phyloP scores from a whole-genome alignment of 2,888 invertebrate species.

The Pristionchus exspectatus region DNA sequence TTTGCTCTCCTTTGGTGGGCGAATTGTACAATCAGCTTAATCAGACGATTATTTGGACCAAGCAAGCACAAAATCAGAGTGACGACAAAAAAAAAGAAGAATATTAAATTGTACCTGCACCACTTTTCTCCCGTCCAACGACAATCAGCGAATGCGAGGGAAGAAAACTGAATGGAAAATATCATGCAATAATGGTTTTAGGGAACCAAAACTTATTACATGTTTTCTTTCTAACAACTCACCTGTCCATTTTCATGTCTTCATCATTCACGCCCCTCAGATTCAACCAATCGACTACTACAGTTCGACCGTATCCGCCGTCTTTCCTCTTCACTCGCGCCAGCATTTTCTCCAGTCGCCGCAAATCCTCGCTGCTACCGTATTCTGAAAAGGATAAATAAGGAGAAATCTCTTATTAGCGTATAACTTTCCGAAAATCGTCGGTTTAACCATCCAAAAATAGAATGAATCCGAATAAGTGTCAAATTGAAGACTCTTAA shows the following conservation, averaged over 20 bases:
- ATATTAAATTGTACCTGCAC: neutral
- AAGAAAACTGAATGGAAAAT: neutral
- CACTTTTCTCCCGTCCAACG: neutral
- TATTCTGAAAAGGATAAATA: neutral
- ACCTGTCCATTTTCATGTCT: neutral
- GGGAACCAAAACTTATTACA: too few relatives aligned
- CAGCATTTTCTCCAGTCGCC: neutral
- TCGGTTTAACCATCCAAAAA: too few relatives aligned
- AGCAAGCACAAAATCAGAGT: too few relatives aligned
- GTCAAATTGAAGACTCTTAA: neutral
- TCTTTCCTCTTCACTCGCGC: neutral
- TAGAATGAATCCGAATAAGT: too few relatives aligned
- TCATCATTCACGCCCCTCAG: neutral
- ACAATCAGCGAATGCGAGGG: neutral
- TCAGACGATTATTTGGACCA: too few relatives aligned
- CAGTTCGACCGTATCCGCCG: neutral
- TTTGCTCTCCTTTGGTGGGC: neutral
- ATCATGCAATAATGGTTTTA: neutral
- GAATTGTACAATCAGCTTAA: neutral
- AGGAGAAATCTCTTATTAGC: neutral
- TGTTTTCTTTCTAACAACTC: neutral
- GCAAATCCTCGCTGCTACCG: neutral
- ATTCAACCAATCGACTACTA: slow-evolving; percentile 24
- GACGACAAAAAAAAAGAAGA: neutral
- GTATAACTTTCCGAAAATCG: too few relatives aligned